Percentiles rank a stretch among this genome's conserved stretches.
Conservation (phyloP, 2,113 vertebrate genomes). For the Archilochus colubris region DNA sequence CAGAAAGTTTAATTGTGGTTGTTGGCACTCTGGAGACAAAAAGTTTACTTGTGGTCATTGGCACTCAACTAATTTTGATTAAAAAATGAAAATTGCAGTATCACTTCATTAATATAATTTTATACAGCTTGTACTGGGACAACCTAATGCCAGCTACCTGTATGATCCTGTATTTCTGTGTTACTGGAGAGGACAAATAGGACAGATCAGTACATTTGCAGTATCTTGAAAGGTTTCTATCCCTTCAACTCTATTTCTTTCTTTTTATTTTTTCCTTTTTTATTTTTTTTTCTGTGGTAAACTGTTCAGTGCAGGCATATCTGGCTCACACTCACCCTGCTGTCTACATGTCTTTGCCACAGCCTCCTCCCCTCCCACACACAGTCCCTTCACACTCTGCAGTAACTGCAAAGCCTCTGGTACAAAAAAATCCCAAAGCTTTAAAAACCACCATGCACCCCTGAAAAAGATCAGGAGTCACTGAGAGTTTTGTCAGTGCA, state of each 20-base stretch:
- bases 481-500: background rate
- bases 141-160: background rate
- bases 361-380: background rate
- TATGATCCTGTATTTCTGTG: background rate
- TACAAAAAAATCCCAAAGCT: background rate
- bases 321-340: background rate
- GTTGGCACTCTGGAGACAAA: too few relatives aligned
- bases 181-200: background rate
- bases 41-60: background rate
- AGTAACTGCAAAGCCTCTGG: background rate
- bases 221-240: background rate
- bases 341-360: background rate
- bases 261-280: background rate
- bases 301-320: background rate
- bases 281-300: background rate
- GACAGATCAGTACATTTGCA: background rate
- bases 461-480: conserved; percentile 4
- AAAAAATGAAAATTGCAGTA: background rate
- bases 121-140: background rate
- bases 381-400: background rate
- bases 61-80: background rate
- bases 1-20: background rate
- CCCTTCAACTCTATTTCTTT: background rate
- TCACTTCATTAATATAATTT: background rate
- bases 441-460: background rate